Base-by-base conservation (phyloP, 2,888 invertebrate species). In the Cylindroiulus punctatus region DNA sequence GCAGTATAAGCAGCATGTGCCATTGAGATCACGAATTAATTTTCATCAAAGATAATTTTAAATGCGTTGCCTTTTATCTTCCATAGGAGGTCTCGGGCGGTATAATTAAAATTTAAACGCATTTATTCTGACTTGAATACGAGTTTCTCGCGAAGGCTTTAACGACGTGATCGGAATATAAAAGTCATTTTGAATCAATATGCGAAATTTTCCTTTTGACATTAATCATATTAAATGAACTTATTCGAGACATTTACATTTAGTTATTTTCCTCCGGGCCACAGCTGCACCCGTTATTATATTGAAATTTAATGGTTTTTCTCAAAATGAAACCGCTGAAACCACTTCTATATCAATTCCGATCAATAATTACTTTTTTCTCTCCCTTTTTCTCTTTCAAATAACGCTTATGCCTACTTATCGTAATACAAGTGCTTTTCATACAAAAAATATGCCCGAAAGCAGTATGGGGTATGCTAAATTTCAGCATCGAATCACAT, bases 181-280 rank as follows among this genome's bases (percentile, higher is more conserved):
- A 65, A 65, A 26, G 14, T 26, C 10, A 26, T n/a, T 26, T 65
- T 65, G 65, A 26, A 65, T 65, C 65, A 65, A 65, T 65, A 65
- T 10, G 65, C 26, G 26, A 65, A 65, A 65, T 26, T 65, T 65
- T 65, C 65, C 65, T 26, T 26, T 65, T 26, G 26, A 65, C 65
- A 65, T 65, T 65, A 65, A 65, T 65, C 65, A 65, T 65, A 65
- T 65, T 65, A 65, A 65, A 65, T 65, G 65, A 65, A 65, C 65
- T 65, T 65, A 65, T 65, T 12, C 65, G 22, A 65, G 65, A 65
- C 65, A 65, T 65, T 65, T 65, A 65, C 65, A 65, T 65, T 65
- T 65, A 65, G 65, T 65, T 65, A 65, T 65, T 65, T 65, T 65
- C 65, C 65, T 65, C 26, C 65, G 26, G 65, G 65, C 65, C 65